Conservation (phyloP, 2,113 vertebrate species). For the Corapipo altera region DNA sequence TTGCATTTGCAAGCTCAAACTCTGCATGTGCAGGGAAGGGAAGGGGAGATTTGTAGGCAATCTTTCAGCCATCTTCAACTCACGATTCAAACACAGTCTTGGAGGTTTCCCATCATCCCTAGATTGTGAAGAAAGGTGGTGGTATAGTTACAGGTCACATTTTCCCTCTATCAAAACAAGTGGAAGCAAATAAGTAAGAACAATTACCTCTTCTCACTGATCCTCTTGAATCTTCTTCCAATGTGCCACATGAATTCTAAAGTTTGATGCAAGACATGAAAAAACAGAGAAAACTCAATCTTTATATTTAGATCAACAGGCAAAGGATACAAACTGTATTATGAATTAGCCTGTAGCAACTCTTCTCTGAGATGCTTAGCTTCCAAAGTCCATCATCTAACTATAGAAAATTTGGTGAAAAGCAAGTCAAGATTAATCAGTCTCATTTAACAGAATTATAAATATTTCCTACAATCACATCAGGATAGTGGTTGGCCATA, state of each 20-base stretch:
- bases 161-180: background rate
- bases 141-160: background rate
- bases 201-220: background rate
- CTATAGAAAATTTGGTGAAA: slow-evolving; percentile 34
- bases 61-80: background rate
- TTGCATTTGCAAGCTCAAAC: background rate
- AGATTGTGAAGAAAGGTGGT: background rate
- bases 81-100: accelerated
- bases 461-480: slow-evolving; percentile 57
- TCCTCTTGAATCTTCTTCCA: background rate
- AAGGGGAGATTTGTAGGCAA: accelerated
- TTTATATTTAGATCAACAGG: background rate
- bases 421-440: slow-evolving; percentile 62
- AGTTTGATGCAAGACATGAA: background rate
- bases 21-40: background rate
- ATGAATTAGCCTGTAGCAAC: background rate
- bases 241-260: background rate
- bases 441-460: slow-evolving; percentile 52
- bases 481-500: slow-evolving; percentile 50
- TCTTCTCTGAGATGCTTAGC: background rate
- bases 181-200: background rate
- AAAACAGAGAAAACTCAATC: background rate
- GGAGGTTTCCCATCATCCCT: background rate
- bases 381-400: slow-evolving; percentile 22
- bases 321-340: background rate